These are phyloP conservation scores for Falco cherrug DNA, from an alignment of 2,797 vertebrate species.

Conservation along the genomic window DNA sequence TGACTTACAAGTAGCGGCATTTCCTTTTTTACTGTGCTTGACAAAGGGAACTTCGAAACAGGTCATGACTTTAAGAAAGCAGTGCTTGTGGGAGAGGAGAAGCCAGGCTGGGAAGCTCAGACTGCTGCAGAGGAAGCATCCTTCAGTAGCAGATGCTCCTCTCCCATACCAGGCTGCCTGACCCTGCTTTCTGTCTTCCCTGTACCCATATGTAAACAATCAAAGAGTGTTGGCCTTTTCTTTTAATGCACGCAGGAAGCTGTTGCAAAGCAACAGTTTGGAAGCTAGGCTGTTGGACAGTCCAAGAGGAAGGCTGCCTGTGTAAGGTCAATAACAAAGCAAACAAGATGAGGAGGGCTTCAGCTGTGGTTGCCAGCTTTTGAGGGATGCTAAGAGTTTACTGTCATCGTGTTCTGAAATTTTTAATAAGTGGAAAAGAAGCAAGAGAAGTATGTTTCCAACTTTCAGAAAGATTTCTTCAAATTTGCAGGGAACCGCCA, in stretches of 20 bases:
- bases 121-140: not conserved
- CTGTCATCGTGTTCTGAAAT: not conserved
- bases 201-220: not conserved
- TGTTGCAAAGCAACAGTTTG: not conserved
- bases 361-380: not conserved
- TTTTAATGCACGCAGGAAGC: not conserved
- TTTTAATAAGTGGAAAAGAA: not conserved
- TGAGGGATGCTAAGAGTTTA: not conserved
- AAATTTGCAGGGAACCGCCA: not conserved
- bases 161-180: not conserved
- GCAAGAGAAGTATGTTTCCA: not conserved
- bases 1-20: not conserved
- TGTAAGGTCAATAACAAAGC: not conserved
- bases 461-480: not conserved
- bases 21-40: conserved; percentile 8
- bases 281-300: not conserved
- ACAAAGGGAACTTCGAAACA: conserved; percentile 20
- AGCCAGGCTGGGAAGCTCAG: not conserved
- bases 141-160: not conserved
- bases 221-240: not conserved
- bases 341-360: not conserved
- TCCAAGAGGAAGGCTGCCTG: not conserved
- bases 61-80: not conserved
- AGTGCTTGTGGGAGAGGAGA: not conserved
- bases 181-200: not conserved